phyloP scores from a whole-genome alignment of 2,797 vertebrate species.

The Danionella dracula region DNA sequence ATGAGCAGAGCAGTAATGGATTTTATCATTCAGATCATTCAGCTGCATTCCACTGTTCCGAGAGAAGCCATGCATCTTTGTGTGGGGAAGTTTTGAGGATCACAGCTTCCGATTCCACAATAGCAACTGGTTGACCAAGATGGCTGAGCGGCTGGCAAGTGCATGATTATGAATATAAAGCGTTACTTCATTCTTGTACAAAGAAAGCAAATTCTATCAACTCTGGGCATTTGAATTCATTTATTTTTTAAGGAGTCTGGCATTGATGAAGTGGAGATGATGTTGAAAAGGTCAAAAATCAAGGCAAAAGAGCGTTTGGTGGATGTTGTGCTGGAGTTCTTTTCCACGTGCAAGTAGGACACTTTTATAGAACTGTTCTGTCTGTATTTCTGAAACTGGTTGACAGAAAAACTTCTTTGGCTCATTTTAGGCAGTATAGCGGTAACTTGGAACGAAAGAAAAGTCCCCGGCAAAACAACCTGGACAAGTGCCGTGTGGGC shows the following conservation, averaged over 20 bases:
- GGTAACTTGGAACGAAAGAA: constrained; percentile 67
- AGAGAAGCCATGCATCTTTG: constrained; percentile 77
- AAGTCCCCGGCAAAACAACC: constrained; percentile 75
- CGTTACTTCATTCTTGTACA: neutral
- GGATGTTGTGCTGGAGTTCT: constrained; percentile 80
- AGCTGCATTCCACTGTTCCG: constrained; percentile 72
- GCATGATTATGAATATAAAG: neutral
- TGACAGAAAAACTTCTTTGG: neutral
- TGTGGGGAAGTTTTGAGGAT: constrained; percentile 88
- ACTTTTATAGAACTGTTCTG: neutral
- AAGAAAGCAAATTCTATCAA: no score
- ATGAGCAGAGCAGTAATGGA: neutral
- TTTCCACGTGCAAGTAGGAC: constrained; percentile 84
- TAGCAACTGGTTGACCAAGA: constrained; percentile 83
- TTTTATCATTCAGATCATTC: constrained; percentile 69
- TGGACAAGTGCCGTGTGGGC: constrained; percentile 77
- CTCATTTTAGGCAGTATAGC: constrained; percentile 74
- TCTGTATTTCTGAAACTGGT: neutral
- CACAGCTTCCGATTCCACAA: constrained; percentile 82
- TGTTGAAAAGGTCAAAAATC: constrained; percentile 70
- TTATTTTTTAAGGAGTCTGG: constrained; percentile 73
- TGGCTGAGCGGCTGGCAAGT: constrained; percentile 71
- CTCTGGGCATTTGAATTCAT: no score
- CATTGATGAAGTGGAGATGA: constrained; percentile 76
- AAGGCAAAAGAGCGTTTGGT: constrained; percentile 71